Evolutionary conservation across 2,888 invertebrate genomes (phyloP).

Genomic region (Ephialtes manifestator): DNA sequence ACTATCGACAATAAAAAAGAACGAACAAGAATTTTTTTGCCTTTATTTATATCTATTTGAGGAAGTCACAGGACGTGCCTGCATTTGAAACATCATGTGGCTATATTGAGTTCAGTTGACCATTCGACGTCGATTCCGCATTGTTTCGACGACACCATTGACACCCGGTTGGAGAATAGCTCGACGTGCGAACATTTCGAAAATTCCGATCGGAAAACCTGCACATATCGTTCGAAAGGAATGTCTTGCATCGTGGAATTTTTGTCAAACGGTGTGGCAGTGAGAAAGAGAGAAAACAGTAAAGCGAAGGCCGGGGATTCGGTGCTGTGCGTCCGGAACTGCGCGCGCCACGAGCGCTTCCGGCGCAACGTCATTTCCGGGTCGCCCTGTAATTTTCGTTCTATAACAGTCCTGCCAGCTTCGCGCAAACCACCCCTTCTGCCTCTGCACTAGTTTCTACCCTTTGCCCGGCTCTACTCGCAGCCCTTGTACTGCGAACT

Average conservation of each 20-base stretch:
- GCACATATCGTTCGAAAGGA: slow-evolving; percentile 10
- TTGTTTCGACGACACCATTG: slow-evolving; percentile 48
- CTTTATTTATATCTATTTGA: neutral
- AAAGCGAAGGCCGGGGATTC: slow-evolving; percentile 40
- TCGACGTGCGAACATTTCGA: slow-evolving; percentile 19
- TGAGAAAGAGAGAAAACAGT: slow-evolving; percentile 2
- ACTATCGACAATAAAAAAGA: neutral
- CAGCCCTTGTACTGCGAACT: slow-evolving; percentile 23
- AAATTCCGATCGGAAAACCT: slow-evolving; percentile 46
- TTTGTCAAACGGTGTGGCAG: slow-evolving; percentile 35
- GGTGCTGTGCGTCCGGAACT: slow-evolving; percentile 68
- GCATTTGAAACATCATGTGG: neutral
- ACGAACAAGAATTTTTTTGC: neutral
- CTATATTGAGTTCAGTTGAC: slow-evolving; percentile 58
- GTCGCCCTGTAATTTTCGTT: slow-evolving; percentile 75
- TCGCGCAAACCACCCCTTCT: slow-evolving; percentile 7
- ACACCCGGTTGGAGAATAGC: neutral
- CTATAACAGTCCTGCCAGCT: slow-evolving; percentile 60
- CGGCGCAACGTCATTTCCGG: slow-evolving; percentile 76
- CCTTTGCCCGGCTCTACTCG: slow-evolving; percentile 25
- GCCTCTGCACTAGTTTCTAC: neutral
- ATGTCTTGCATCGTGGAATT: slow-evolving; percentile 39
- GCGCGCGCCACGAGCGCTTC: slow-evolving; percentile 72
- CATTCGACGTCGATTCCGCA: slow-evolving; percentile 50
- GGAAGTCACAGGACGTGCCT: neutral